Evolutionary conservation across 2,888 invertebrate genomes (phyloP), one percentile per base, ranked within the genome.

Genomic region (Himalopsyche kuldschensis): DNA sequence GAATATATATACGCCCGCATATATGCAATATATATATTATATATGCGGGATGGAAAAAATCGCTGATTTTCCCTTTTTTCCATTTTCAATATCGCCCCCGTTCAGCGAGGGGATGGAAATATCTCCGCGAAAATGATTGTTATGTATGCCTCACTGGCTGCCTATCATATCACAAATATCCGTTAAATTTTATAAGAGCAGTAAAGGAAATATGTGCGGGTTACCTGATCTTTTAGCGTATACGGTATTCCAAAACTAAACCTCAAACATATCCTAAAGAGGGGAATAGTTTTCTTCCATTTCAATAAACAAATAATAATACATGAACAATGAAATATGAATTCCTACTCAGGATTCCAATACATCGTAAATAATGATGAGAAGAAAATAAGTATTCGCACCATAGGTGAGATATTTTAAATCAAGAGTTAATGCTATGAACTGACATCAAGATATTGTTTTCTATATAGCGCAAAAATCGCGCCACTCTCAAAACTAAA

Each of bases 171-270:
- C 78, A 47, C 24, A 84, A 81, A 80, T 77, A 81, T 75, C 75
- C 75, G 75, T 81, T 75, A 81, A 84, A 84, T 84, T 79, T 84
- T 81, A 84, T 75, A 81, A 41, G 63, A 84, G 81, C 81, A 47
- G 75, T 81, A 84, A 83, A 83, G 48, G 79, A 48, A 47, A 78
- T 75, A 35, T 63, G 78, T 75, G 75, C 55, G 81, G 81, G 46
- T 69, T 76, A 48, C 80, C 32, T 81, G 47, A 69, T 79, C 55
- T 79, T 63, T 32, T 31, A 55, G 55, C 20, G 8, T 20, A 55
- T 24, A 55, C 55, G 24, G 20, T 55, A 24, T 55, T 55, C 55
- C n/a, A 55, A 55, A 55, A 55, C 55, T 55, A 48, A 48, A 15
- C 20, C 17, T 20, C 15, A 2, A 41, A 15, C 2, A 41, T 41